Percentiles rank a stretch among this genome's conserved stretches.
Evolutionary conservation across 2,113 vertebrate genomes (phyloP).

Genomic region (Pelecanus crispus): DNA sequence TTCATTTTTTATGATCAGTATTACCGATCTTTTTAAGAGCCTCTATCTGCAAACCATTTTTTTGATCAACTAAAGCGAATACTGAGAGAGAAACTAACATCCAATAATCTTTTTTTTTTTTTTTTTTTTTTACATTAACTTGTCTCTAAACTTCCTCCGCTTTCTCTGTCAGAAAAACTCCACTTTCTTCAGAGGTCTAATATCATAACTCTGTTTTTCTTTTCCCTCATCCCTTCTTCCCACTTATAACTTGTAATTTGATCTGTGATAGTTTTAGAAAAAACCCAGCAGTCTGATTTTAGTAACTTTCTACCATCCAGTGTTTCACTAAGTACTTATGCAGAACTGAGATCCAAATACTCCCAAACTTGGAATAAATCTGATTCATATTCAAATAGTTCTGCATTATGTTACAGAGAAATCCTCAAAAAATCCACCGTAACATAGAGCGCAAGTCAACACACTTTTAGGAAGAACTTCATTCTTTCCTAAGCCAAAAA

Average conservation of each 20-base stretch:
- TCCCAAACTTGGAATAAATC: background rate
- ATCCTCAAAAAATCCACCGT: background rate
- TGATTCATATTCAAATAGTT: background rate
- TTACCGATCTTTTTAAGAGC: background rate
- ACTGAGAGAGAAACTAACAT: background rate
- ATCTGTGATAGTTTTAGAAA: background rate
- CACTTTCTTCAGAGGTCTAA: background rate
- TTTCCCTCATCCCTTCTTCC: background rate
- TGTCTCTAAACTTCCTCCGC: background rate
- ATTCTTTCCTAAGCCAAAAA: background rate
- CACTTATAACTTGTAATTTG: conserved; percentile 8
- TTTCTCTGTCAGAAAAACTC: background rate
- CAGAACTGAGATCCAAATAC: background rate
- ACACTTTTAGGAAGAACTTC: background rate
- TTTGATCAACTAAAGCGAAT: background rate
- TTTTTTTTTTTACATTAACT: background rate
- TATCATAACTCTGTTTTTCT: background rate
- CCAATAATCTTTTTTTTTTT: background rate
- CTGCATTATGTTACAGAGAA: background rate
- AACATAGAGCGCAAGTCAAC: background rate
- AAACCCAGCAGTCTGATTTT: background rate
- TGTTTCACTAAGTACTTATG: background rate
- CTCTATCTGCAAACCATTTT: background rate
- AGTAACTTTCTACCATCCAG: background rate
- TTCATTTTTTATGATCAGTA: conserved; percentile 2